phyloP scores from a whole-genome alignment of 2,888 invertebrate genomes.

The Polydrusus pterygomalis region DNA sequence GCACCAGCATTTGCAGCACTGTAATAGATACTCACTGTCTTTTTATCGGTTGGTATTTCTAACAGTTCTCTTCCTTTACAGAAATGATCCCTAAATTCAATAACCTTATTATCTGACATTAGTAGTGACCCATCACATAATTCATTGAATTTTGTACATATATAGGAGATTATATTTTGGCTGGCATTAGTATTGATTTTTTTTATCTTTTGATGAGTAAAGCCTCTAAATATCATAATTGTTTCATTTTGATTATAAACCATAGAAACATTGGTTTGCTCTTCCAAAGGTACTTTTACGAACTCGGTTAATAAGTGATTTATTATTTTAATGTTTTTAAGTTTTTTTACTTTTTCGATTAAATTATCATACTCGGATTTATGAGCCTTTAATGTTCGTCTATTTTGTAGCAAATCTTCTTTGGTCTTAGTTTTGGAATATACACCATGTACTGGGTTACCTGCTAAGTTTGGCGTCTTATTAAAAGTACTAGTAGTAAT shows the following conservation, averaged over 20 bases:
- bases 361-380: background rate
- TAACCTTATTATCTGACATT: background rate
- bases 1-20: background rate
- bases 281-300: background rate
- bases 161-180: background rate
- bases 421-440: background rate
- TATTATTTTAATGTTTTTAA: background rate
- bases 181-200: background rate
- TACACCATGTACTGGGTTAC: background rate
- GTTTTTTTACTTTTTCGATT: background rate
- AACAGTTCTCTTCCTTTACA: background rate
- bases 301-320: background rate
- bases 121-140: conserved; percentile 2
- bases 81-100: conserved; percentile 17
- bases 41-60: background rate
- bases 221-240: background rate
- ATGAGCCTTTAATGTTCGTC: background rate
- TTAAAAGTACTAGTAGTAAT: background rate
- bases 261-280: background rate
- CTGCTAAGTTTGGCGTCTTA: background rate
- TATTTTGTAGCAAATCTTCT: background rate
- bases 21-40: background rate
- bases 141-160: conserved; percentile 15
- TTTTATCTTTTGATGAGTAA: background rate
- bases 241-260: background rate